Evolutionary conservation across 2,113 vertebrate genomes (phyloP), one percentile per base, ranked within the genome.

Genomic region (Amphiprion percula): DNA sequence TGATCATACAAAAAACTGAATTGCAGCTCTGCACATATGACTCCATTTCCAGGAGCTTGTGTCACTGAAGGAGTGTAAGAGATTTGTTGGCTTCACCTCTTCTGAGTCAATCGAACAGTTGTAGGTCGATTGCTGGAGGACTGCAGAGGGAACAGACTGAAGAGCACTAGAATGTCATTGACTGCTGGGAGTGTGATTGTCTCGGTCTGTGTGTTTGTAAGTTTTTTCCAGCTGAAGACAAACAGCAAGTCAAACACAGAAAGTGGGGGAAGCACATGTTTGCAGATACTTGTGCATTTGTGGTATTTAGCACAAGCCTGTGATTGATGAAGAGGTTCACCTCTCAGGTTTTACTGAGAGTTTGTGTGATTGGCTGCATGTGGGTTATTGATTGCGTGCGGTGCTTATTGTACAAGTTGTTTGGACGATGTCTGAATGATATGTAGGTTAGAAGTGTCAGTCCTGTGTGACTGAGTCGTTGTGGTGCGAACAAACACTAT

Each of bases 191-290:
- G 80, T 66, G 39, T 84, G 54, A 68, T 37, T 60, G 69, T 41
- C 47, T 79, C 33, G 12, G 44, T 61, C 55, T 55, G 46, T 71
- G 59, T 33, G 41, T 85, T 39, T 76, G 67, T 37, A 19, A 15
- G 63, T 70, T 71, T 28, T 19, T 63, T 79, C n/a, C 39, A 68
- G 66, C 74, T 47, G 30, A 75, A 85, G 77, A 77, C 52, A 33
- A 80, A 69, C 49, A 1, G 56, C 63, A 64, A 58, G 69, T 68
- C 77, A 63, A 39, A 54, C 19, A 41, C 30, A 30, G 41, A 77
- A 19, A 52, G 47, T 63, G 4, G 2, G 46, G 19, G 39, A 41
- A 62, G 53, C 65, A 30, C 68, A 64, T 68, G 68, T 82, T 82
- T 68, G 78, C 61, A 33, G 60, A 56, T 39, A 58, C 53, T 14